phyloP scores from a whole-genome alignment of 2,113 vertebrate species.

The Antigone vipio region DNA sequence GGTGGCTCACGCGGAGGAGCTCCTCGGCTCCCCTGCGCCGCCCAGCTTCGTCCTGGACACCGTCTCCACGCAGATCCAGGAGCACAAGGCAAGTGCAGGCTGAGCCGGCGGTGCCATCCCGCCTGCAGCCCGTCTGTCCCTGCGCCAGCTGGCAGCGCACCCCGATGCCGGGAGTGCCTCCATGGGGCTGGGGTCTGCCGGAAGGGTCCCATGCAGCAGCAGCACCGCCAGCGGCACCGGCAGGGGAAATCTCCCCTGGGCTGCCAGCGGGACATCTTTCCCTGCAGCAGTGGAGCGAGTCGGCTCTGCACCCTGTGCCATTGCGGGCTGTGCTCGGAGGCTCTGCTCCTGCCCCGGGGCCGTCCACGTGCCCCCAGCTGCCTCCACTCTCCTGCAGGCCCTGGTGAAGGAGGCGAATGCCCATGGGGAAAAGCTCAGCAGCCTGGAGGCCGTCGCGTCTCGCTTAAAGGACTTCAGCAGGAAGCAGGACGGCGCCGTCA shows the following conservation, averaged over 20 bases:
- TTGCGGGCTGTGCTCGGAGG: fast-evolving
- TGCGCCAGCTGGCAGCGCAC: background rate
- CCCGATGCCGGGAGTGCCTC: fast-evolving
- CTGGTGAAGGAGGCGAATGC: constrained; percentile 27
- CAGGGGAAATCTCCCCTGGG: too few species aligned
- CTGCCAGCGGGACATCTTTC: fast-evolving
- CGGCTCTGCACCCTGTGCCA: too few species aligned
- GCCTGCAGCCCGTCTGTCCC: background rate
- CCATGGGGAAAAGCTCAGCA: background rate
- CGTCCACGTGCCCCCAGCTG: fast-evolving
- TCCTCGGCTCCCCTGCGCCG: constrained; percentile 59
- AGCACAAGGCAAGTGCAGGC: constrained; percentile 75
- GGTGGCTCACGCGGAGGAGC: constrained; percentile 78
- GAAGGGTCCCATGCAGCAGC: fast-evolving
- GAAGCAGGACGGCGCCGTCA: background rate
- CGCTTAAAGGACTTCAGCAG: constrained; percentile 14
- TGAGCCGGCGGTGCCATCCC: background rate
- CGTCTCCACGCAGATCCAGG: constrained; percentile 78
- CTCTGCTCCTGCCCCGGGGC: background rate
- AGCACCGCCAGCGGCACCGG: too few species aligned
- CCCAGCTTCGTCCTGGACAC: constrained; percentile 84
- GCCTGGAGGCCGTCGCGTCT: background rate
- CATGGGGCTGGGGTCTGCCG: background rate
- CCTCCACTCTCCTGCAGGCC: constrained; percentile 45
- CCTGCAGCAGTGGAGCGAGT: fast-evolving